Conservation (phyloP, 1,140 invertebrate species). For the Megalopta genalis region DNA sequence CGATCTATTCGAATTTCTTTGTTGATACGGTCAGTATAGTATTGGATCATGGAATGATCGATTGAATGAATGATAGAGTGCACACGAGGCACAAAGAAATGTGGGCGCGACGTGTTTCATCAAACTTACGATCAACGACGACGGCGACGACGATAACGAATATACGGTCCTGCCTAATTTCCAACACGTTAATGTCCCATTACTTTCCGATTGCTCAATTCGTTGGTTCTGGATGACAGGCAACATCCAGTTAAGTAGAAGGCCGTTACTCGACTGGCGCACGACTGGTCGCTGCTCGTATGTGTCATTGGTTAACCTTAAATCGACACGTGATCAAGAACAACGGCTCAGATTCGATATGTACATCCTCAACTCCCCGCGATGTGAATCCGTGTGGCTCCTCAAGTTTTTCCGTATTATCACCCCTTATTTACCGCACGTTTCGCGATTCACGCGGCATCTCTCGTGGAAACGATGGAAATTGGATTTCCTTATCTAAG, state of each 20-base stretch:
- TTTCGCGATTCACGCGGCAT: not conserved
- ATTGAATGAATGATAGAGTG: no score
- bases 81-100: not conserved
- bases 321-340: slow-evolving; percentile 32
- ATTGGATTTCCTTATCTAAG: slow-evolving; percentile 1
- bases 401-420: not conserved
- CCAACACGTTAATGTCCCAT: slow-evolving; percentile 39
- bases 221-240: not conserved
- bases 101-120: not conserved
- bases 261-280: slow-evolving; percentile 33
- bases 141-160: not conserved
- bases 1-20: not conserved
- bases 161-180: not conserved
- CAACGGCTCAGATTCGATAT: not conserved
- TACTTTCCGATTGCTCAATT: slow-evolving; percentile 1
- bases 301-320: slow-evolving; percentile 53
- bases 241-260: slow-evolving; percentile 7
- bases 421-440: not conserved
- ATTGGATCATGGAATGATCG: no score
- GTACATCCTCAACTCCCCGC: not conserved
- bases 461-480: not conserved
- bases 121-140: slow-evolving; percentile 22
- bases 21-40: not conserved
- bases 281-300: not conserved
- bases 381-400: not conserved